Base-by-base conservation (phyloP, 1,140 invertebrate genomes). In the Dysdera silvatica region DNA sequence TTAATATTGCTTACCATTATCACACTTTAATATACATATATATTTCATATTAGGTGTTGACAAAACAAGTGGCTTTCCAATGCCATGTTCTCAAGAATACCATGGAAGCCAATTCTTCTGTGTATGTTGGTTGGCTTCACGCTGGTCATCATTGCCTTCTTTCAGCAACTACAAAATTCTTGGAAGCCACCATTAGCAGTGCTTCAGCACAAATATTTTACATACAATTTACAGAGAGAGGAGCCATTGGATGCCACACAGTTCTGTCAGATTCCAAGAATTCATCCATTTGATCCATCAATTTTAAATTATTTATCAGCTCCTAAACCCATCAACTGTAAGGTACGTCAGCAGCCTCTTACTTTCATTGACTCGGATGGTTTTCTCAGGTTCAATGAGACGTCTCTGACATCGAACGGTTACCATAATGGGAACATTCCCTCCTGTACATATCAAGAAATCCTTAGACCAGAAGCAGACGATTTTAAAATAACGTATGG, bases 251-350 rank as follows among this genome's bases (percentile, higher is more conserved):
- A 7, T 26, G 18, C 23, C 2, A 24, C 41, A 16, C 65, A 66
- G 20, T 37, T 32, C 10, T 66, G 65, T 29, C 41, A 55, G 10
- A 28, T 66, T 33, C 65, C 65, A 20, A 47, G 65, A 23, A 47
- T 61, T n/a, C 65, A 66, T 51, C 65, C 65, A 12, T 66, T 66
- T 23, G 65, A 66, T 43, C 26, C 20, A 16, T 66, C 65, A 18
- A 58, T 61, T 31, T 48, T 55, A 29, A 40, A 14, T 4, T 66
- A 66, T 18, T 37, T 66, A 18, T 23, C 35, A 6, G 5, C 23
- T 4, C 32, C 58, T 3, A 56, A 51, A 56, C 26, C 52, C 8
- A 61, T 66, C 12, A 10, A 24, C 3, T 66, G 65, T 18, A 61
- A 58, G 53, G 52, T 49, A 10, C 47, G 59, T 5, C 20, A 54